Evolutionary conservation across 2,113 vertebrate genomes (phyloP), one percentile per base, ranked within the genome.

Genomic region (Osmerus eperlanus): DNA sequence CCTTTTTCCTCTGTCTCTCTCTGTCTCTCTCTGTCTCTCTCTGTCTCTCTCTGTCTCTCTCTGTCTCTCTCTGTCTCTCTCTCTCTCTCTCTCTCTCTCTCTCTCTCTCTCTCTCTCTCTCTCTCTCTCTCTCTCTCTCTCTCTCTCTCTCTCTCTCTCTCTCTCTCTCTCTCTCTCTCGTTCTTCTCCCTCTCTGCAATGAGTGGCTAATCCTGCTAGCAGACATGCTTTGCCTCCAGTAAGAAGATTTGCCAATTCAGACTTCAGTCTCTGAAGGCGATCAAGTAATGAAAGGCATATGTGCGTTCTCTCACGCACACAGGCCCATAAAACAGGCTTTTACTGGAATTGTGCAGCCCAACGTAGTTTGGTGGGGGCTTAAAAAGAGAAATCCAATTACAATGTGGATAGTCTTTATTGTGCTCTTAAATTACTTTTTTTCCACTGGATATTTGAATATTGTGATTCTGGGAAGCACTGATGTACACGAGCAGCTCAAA

Each of bases 211-310:
- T 91, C 87, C 90, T 83, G 89, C 89, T 84, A 88, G 85, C 78
- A 91, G 89, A 94, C 92, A 86, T 90, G 80, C 84, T 91, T 89
- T 82, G 83, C 89, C 92, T 94, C 90, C 84, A 91, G 55, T 89
- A 94, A 92, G 86, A 78, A 83, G 76, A 93, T 94, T 90, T 96
- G 92, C 91, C 91, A 92, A 91, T 86, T 92, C 89, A 94, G 92
- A 93, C 89, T 92, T 82, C 65, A 85, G 83, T 89, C 88, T 94
- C 91, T 89, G 88, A 88, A 88, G 87, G 93, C 90, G 88, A 92
- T 84, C 52, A 86, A 85, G 90, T 93, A 95, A 95, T 93, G 86
- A 94, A 94, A 92, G 76, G 87, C 92, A 93, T 86, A 91, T 90
- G 91, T 84, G 92, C 32, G 73, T 75, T 70, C 91, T 92, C 90